A percentile compares a stretch with the other conserved stretches of the same genome.
These are phyloP conservation scores for Sepioteuthis lessoniana DNA, from an alignment of 2,888 invertebrate species.

Conservation along the genomic window DNA sequence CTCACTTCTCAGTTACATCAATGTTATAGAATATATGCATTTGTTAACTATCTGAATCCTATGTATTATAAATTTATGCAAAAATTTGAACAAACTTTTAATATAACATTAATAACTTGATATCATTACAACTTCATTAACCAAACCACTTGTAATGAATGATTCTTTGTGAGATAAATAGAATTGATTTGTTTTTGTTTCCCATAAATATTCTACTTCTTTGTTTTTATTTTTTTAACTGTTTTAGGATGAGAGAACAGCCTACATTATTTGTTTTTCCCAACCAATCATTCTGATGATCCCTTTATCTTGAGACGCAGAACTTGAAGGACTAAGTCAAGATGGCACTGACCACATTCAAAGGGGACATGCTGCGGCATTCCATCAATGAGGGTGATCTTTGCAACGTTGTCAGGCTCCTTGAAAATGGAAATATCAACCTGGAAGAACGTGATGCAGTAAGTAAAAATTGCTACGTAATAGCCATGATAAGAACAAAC, in stretches of 20 bases:
- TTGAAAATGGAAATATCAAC: constrained; percentile 88
- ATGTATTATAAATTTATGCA: no score
- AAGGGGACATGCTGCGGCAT: constrained; percentile 70
- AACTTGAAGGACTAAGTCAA: background rate
- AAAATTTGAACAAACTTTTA: no score
- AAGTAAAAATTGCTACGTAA: constrained; percentile 65
- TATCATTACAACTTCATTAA: no score
- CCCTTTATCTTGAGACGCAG: background rate
- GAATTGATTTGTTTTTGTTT: background rate
- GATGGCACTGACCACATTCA: constrained; percentile 60
- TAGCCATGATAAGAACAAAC: no score
- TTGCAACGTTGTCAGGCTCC: constrained; percentile 84
- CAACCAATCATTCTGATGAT: background rate
- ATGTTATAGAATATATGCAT: no score
- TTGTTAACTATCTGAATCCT: no score
- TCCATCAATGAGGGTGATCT: constrained; percentile 79
- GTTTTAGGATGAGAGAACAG: background rate
- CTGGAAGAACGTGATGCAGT: constrained; percentile 92
- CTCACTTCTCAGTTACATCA: no score
- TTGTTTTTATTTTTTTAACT: background rate
- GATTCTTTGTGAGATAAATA: no score
- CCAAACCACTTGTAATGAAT: no score
- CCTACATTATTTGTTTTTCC: background rate
- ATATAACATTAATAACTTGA: no score
- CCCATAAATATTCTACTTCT: background rate